Evolutionary conservation across 2,888 invertebrate genomes (phyloP).

Genomic region (Pilophorus perplexus): DNA sequence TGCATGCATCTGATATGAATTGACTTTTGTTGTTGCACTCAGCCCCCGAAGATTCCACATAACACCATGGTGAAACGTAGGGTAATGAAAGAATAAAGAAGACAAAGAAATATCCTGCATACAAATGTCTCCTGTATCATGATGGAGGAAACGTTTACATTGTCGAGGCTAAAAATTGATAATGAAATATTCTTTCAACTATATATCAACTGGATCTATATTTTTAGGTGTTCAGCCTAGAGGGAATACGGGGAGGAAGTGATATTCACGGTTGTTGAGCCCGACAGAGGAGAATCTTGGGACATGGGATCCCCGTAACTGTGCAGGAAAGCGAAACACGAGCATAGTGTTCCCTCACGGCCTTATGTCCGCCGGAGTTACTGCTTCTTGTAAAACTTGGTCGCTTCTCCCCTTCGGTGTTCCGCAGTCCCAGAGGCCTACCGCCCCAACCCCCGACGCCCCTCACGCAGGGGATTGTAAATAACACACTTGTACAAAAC

Average conservation of each 20-base stretch:
- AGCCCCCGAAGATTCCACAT: no score
- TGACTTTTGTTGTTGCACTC: no score
- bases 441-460: neutral
- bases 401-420: neutral
- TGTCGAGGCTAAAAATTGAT: no score
- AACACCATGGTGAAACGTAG: no score
- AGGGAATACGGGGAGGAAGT: neutral
- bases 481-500: conserved; percentile 11
- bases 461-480: neutral
- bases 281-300: neutral
- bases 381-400: conserved; percentile 26
- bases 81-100: no score
- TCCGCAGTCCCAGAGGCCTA: neutral
- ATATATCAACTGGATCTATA: no score
- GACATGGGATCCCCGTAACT: neutral
- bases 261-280: neutral
- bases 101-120: no score
- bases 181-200: no score
- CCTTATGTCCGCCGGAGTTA: conserved; percentile 20
- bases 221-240: no score
- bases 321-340: neutral
- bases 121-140: no score
- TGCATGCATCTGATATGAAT: no score
- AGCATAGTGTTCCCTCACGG: conserved; percentile 12
- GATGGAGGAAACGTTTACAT: no score